Percentiles rank a stretch among this genome's conserved stretches.
Evolutionary conservation across 2,797 vertebrate species (phyloP).

Genomic region (Parotocinclus haroldoi): DNA sequence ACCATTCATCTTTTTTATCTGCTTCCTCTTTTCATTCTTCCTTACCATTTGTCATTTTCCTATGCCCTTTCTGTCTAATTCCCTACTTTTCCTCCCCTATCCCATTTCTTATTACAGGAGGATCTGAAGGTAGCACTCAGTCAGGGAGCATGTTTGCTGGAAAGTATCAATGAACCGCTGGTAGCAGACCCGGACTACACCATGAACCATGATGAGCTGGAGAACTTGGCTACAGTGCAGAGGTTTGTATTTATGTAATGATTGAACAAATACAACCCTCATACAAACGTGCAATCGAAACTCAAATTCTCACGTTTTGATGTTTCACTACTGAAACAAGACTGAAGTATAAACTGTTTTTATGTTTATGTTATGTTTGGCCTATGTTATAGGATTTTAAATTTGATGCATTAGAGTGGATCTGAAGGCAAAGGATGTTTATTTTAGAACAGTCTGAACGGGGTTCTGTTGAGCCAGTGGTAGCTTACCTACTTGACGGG

Average conservation of each 20-base stretch:
- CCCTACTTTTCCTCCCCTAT: too few relatives aligned
- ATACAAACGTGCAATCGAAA: too few relatives aligned
- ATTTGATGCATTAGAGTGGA: not conserved
- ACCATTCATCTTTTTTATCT: not conserved
- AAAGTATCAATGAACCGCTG: constrained; percentile 84
- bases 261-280: too few relatives aligned
- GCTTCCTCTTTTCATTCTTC: not conserved
- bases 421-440: constrained; percentile 8
- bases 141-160: constrained; percentile 80
- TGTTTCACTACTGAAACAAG: too few relatives aligned
- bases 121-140: constrained; percentile 80
- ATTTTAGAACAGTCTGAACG: constrained; percentile 7
- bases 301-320: too few relatives aligned
- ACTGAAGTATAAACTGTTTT: too few relatives aligned
- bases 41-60: constrained; percentile 11
- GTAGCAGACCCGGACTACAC: constrained; percentile 76
- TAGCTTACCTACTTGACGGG: too few relatives aligned
- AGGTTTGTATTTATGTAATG: constrained; percentile 69
- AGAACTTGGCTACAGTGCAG: constrained; percentile 89
- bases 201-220: constrained; percentile 90
- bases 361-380: too few relatives aligned
- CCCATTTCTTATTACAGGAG: constrained; percentile 63
- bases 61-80: too few relatives aligned
- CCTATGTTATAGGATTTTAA: not conserved
- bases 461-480: too few relatives aligned